Evolutionary conservation across 2,113 vertebrate genomes (phyloP).

Genomic region (Grus americana): DNA sequence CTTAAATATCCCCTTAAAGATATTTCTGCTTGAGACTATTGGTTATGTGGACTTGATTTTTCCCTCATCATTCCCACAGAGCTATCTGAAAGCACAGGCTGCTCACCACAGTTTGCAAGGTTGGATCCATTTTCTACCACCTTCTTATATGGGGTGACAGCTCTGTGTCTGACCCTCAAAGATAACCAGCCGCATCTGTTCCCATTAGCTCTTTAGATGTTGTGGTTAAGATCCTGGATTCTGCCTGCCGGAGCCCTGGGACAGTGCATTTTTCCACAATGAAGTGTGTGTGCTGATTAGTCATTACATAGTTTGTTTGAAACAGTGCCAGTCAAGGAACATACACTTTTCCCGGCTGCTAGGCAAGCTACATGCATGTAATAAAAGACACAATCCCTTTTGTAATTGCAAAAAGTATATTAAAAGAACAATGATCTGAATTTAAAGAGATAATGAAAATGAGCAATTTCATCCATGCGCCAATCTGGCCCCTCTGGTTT

Average conservation of each 20-base stretch:
- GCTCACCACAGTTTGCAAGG: background rate
- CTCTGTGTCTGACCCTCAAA: background rate
- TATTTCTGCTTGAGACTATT: background rate
- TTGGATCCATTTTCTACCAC: background rate
- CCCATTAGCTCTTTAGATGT: background rate
- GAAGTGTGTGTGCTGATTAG: background rate
- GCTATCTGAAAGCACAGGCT: background rate
- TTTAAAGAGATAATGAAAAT: background rate
- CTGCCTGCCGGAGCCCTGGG: background rate
- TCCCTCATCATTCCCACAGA: background rate
- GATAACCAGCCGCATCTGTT: background rate
- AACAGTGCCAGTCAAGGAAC: background rate
- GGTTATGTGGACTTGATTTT: background rate
- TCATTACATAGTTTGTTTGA: background rate
- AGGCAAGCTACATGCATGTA: background rate
- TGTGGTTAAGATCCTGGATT: background rate
- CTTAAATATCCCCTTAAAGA: background rate
- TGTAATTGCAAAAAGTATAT: background rate
- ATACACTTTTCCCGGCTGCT: background rate
- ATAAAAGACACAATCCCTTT: background rate
- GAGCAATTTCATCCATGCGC: background rate
- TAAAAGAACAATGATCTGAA: background rate
- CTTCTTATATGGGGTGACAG: background rate
- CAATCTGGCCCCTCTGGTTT: background rate
- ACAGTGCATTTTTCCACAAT: background rate